Conservation (phyloP, 2,113 vertebrate genomes). For the Platysteira castanea region DNA sequence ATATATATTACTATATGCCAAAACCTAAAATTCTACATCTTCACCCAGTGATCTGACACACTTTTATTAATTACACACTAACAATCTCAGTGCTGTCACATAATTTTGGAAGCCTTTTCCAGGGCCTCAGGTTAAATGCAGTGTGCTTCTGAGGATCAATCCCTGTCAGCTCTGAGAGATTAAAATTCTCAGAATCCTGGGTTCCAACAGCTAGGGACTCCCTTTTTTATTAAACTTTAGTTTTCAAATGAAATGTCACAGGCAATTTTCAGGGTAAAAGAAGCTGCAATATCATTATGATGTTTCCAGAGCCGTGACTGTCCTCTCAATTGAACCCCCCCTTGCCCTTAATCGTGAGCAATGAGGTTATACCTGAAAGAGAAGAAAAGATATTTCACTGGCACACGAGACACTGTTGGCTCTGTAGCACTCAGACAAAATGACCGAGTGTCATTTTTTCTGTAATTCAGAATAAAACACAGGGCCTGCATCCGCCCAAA, state of each 20-base stretch:
- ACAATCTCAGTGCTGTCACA: no score
- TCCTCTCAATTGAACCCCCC: neutral
- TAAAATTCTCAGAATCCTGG: no score
- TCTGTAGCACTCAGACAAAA: neutral
- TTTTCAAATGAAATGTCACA: constrained; percentile 8
- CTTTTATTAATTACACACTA: no score
- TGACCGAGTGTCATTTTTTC: rapidly evolving
- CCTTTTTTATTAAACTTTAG: neutral
- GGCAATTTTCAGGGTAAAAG: neutral
- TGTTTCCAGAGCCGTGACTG: neutral
- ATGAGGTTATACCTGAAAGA: neutral
- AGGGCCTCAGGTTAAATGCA: no score
- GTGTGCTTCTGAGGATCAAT: no score
- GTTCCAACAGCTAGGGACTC: no score
- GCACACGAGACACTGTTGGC: rapidly evolving
- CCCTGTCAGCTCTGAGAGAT: no score
- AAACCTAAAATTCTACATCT: no score
- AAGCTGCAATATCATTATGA: neutral
- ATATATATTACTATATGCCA: no score
- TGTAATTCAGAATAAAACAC: neutral
- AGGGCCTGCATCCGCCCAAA: neutral
- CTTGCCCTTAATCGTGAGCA: neutral
- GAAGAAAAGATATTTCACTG: neutral
- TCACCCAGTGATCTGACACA: no score
- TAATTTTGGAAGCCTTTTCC: no score